These are phyloP conservation scores for Drosophila watanabei DNA, from an alignment of 1,140 invertebrate species.

Conservation along the genomic window DNA sequence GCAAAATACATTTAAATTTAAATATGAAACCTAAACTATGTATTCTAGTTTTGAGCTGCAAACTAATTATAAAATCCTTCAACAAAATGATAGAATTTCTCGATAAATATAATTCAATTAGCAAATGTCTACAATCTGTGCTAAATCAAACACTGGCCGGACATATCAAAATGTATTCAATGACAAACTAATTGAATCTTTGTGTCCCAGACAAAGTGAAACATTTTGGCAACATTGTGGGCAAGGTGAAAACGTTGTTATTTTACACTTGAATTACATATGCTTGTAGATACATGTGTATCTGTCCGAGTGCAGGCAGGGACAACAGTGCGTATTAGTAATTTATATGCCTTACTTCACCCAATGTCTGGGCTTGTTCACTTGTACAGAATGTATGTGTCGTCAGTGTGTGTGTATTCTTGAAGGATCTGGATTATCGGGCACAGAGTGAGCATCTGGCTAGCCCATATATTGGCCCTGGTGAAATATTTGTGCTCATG, in stretches of 20 bases:
- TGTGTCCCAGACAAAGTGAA: slow-evolving; percentile 41
- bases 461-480: background rate
- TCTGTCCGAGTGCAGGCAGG: slow-evolving; percentile 34
- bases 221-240: slow-evolving; percentile 47
- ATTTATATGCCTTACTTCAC: slow-evolving; percentile 65
- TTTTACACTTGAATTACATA: slow-evolving; percentile 54
- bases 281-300: slow-evolving; percentile 35
- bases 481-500: slow-evolving; percentile 55
- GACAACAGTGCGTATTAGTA: slow-evolving; percentile 76
- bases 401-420: background rate
- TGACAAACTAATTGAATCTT: slow-evolving; percentile 53
- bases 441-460: slow-evolving; percentile 12
- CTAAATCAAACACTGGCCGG: slow-evolving; percentile 39
- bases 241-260: slow-evolving; percentile 47
- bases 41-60: background rate
- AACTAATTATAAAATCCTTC: slow-evolving; percentile 45
- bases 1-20: background rate
- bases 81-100: slow-evolving; percentile 14
- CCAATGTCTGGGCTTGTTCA: slow-evolving; percentile 17
- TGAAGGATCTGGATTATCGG: slow-evolving; percentile 9
- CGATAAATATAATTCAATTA: slow-evolving; percentile 59
- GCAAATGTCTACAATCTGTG: slow-evolving; percentile 46
- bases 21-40: background rate
- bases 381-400: background rate
- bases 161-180: slow-evolving; percentile 35